phyloP scores from a whole-genome alignment of 2,888 invertebrate species.

The Sarcophaga rosellei region DNA sequence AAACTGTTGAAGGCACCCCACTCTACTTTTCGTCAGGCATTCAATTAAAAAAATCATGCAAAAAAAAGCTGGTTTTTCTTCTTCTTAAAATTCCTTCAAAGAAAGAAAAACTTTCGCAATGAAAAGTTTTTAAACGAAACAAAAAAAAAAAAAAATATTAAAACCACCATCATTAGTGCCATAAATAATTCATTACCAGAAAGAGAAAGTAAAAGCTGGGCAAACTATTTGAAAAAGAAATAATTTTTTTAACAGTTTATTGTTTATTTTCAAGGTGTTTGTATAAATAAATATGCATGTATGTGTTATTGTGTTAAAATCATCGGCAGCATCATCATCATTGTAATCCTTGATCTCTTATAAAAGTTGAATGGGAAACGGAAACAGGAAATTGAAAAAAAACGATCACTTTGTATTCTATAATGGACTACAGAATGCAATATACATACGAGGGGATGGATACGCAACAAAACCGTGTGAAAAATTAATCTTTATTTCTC shows the following conservation, averaged over 20 bases:
- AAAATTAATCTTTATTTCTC: no score
- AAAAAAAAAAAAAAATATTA: constrained; percentile 6
- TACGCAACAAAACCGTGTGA: no score
- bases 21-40: no score
- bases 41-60: no score
- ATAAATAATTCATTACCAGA: constrained; percentile 46
- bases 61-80: not conserved
- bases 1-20: no score
- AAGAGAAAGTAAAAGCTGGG: not conserved
- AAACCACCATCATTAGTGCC: constrained; percentile 19
- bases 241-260: not conserved
- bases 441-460: no score
- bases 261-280: not conserved
- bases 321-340: not conserved
- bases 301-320: constrained; percentile 9
- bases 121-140: constrained; percentile 13
- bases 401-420: no score
- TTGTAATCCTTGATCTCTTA: constrained; percentile 53
- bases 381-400: no score
- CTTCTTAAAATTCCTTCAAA: not conserved
- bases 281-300: not conserved
- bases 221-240: constrained; percentile 16
- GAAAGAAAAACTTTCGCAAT: not conserved
- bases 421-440: no score
- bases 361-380: not conserved